Evolutionary conservation across 53 echinoderm and acorn worm species (phyloP), one percentile per base, ranked within the genome.

Genomic region (Actinopyga echinites): DNA sequence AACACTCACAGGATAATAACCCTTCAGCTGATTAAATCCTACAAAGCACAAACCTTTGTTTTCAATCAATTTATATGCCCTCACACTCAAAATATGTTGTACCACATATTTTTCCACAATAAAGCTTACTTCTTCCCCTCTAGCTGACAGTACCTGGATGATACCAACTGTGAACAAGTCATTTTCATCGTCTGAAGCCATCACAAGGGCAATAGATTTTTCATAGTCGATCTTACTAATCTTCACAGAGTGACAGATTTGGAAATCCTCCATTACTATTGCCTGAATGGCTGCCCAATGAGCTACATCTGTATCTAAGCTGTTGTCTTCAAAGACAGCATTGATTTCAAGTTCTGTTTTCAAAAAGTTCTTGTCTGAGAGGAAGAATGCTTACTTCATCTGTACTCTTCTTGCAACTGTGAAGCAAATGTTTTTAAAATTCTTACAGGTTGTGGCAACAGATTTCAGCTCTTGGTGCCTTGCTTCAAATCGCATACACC

Each of bases 401-500:
- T 49, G 15, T 2, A 49, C 9, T 49, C 49, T 49, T 15, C 15
- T 49, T 8, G 49, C 49, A 49, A 49, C 49, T 49, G 49, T 65
- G 30, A 65, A 1, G 30, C 65, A 29, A 65, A 65, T 65, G 65
- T 30, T 26, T 71, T 71, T 71, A 35, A 71, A 71, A 42, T 71
- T 20, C 1, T 71, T 71, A 20, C 17, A 36, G 32, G 25, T 19
- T 34, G 17, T 36, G 37, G 3, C 36, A 71, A 43, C 42, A 38
- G 36, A 37, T 40, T 37, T 71, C 17, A 71, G 35, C 20, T 71
- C 71, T 24, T 71, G 71, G 38, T 71, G 19, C 20, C 33, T 71
- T 19, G 71, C 40, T 42, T 71, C 71, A 71, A 71, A 71, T 38
- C 71, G 2, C 71, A 71, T 71, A 71, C 71, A 71, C 71, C n/a